Evolutionary conservation across 2,888 invertebrate species (phyloP).

Genomic region (Standfussiana lucernea): DNA sequence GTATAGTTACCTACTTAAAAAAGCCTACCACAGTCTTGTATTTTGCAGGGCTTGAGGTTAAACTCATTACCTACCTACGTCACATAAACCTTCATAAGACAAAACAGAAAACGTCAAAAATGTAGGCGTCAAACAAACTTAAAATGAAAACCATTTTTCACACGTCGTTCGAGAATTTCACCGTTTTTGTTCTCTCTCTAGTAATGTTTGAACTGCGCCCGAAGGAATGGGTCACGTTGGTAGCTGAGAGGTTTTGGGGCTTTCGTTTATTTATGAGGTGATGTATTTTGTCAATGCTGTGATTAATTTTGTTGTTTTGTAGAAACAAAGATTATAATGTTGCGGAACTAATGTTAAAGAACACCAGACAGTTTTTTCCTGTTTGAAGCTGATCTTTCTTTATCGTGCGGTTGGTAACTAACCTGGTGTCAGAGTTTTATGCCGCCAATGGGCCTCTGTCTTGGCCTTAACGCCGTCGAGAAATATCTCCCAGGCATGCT

Average conservation of each 20-base stretch:
- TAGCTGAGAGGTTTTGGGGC: slow-evolving; percentile 33
- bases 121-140: slow-evolving; percentile 74
- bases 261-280: neutral
- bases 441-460: too few relatives aligned
- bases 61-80: slow-evolving; percentile 3
- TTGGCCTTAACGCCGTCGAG: too few relatives aligned
- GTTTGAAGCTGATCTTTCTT: too few relatives aligned
- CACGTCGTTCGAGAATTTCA: slow-evolving; percentile 78
- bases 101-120: slow-evolving; percentile 63
- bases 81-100: slow-evolving; percentile 39
- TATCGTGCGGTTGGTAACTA: too few relatives aligned
- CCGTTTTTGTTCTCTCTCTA: slow-evolving; percentile 70
- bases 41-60: too few relatives aligned
- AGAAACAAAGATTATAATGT: neutral
- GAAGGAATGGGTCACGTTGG: slow-evolving; percentile 50
- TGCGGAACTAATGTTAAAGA: neutral
- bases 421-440: too few relatives aligned
- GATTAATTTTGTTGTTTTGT: neutral
- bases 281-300: neutral
- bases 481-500: too few relatives aligned
- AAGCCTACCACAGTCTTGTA: neutral
- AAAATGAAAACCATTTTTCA: slow-evolving; percentile 80
- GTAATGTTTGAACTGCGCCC: slow-evolving; percentile 62
- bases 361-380: too few relatives aligned
- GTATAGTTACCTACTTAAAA: neutral